Conservation (phyloP, 1,140 invertebrate species). For the Megalopta genalis region DNA sequence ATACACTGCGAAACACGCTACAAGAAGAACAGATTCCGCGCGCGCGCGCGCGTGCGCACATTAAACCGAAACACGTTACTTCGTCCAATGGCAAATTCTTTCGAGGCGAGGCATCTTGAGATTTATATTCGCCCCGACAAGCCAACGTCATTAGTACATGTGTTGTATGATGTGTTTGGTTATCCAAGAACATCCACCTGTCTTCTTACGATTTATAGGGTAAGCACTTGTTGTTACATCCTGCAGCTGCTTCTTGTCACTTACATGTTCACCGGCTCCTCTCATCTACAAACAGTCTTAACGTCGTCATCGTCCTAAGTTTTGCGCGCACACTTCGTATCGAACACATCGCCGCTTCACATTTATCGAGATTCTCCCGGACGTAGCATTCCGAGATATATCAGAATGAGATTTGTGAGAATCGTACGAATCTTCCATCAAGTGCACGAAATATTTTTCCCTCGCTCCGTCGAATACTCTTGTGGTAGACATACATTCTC, state of each 20-base stretch:
- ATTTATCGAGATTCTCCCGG: not conserved
- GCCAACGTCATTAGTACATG: slow-evolving; percentile 27
- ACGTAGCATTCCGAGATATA: not conserved
- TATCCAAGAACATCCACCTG: slow-evolving; percentile 70
- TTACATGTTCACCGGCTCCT: slow-evolving; percentile 42
- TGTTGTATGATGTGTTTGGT: slow-evolving; percentile 70
- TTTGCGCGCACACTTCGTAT: not conserved
- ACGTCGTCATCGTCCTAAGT: slow-evolving; percentile 19
- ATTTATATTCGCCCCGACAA: slow-evolving; percentile 19
- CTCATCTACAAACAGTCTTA: slow-evolving; percentile 24
- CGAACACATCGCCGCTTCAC: not conserved
- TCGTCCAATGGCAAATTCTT: slow-evolving; percentile 31
- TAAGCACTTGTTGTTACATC: slow-evolving; percentile 73
- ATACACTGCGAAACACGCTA: not conserved
- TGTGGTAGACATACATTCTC: not conserved
- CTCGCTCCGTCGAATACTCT: not conserved
- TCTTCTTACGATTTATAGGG: slow-evolving; percentile 77
- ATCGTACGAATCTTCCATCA: slow-evolving; percentile 39
- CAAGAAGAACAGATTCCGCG: not conserved
- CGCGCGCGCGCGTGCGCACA: not conserved
- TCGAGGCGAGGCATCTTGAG: slow-evolving; percentile 1
- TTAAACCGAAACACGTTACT: not conserved
- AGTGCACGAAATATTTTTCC: slow-evolving; percentile 35
- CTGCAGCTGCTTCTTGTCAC: slow-evolving; percentile 61
- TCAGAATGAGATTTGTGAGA: no score